Evolutionary conservation across 1,140 invertebrate genomes (phyloP).

Genomic region (Cyclina sinensis): DNA sequence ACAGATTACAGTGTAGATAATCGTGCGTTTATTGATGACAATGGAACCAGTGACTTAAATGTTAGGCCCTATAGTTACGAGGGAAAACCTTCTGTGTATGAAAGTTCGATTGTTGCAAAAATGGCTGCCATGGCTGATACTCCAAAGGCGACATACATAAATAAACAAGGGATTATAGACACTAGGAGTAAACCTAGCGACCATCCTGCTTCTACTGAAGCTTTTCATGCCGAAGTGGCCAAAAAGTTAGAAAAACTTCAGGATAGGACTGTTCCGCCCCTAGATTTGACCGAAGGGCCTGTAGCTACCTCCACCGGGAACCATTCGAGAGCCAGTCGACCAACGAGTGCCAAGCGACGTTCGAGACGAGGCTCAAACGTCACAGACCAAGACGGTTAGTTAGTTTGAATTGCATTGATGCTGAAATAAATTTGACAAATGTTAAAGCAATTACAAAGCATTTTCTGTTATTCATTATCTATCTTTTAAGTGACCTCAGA

Average conservation of each 20-base stretch:
- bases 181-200: not conserved
- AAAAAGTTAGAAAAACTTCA: conserved; percentile 56
- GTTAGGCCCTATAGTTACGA: conserved; percentile 56
- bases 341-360: conserved; percentile 18
- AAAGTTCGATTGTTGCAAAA: conserved; percentile 60
- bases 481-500: too few relatives aligned
- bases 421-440: too few relatives aligned
- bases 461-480: too few relatives aligned
- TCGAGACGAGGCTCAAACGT: conserved; percentile 21
- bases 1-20: conserved; percentile 29
- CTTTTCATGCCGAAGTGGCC: conserved; percentile 49
- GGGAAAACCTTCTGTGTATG: conserved; percentile 50
- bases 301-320: conserved; percentile 55
- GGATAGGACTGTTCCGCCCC: not conserved
- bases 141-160: conserved; percentile 51
- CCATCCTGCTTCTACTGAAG: not conserved
- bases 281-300: conserved; percentile 27
- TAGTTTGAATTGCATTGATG: not conserved
- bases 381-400: conserved; percentile 61
- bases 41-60: conserved; percentile 47
- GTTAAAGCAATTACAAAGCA: too few relatives aligned
- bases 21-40: conserved; percentile 47
- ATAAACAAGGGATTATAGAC: conserved; percentile 15
- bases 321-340: conserved; percentile 47
- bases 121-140: conserved; percentile 60